phyloP scores from a whole-genome alignment of 2,797 vertebrate species.

The Gambusia yucatana region DNA sequence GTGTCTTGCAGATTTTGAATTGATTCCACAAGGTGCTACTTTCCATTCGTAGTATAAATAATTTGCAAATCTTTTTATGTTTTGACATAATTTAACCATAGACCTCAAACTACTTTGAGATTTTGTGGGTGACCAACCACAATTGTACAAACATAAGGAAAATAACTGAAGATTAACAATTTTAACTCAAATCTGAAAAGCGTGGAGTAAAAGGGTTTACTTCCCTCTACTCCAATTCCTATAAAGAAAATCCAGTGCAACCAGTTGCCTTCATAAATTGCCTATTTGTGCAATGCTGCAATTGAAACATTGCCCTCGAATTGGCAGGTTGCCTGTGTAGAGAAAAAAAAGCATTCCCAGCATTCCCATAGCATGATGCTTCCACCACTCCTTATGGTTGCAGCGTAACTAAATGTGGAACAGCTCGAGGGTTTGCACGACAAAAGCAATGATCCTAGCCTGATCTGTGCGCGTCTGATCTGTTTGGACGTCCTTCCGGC shows the following conservation, averaged over 20 bases:
- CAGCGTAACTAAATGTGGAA: neutral
- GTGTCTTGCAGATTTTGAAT: neutral
- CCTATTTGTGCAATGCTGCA: neutral
- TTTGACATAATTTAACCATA: neutral
- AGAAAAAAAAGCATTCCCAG: neutral
- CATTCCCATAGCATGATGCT: neutral
- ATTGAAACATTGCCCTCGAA: neutral
- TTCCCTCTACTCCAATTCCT: neutral
- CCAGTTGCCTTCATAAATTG: neutral
- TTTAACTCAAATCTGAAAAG: neutral
- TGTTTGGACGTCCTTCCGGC: conserved; percentile 38
- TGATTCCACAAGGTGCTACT: neutral
- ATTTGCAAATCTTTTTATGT: neutral
- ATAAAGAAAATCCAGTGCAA: neutral
- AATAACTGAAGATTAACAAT: neutral
- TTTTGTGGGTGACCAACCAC: neutral
- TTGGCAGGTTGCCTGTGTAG: neutral
- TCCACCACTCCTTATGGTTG: neutral
- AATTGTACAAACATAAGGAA: neutral
- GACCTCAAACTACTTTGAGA: neutral
- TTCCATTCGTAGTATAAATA: too few species aligned
- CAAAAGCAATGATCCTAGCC: neutral
- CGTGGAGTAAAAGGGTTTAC: neutral
- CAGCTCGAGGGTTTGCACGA: neutral
- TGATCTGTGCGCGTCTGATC: conserved; percentile 9